phyloP scores from a whole-genome alignment of 2,888 invertebrate species.

The Dendrolimus houi region DNA sequence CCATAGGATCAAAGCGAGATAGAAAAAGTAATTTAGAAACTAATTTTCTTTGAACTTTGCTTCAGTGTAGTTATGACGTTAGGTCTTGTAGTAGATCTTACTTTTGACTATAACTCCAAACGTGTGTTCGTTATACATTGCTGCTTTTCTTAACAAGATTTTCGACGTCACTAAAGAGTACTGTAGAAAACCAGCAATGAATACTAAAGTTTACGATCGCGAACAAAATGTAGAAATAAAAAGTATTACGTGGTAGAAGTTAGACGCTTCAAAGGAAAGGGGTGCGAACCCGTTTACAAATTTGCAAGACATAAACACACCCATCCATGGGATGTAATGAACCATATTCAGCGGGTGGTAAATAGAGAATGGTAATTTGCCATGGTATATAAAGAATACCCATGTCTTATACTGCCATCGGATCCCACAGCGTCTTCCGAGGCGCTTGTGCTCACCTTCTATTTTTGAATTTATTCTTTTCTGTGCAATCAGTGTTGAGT shows the following conservation, averaged over 20 bases:
- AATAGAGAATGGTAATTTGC: conserved; percentile 51
- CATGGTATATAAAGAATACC: conserved; percentile 51
- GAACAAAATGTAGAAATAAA: not conserved
- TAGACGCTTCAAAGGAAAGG: conserved; percentile 14
- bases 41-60: not conserved
- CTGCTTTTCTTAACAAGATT: conserved; percentile 4
- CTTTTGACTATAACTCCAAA: not conserved
- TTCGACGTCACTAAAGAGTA: not conserved
- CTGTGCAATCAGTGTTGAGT: conserved; percentile 11
- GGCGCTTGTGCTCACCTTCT: conserved; percentile 36
- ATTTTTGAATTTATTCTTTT: conserved; percentile 18
- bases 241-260: not conserved
- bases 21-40: not conserved
- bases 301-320: conserved; percentile 54
- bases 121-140: conserved; percentile 3
- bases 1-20: not conserved
- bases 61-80: not conserved
- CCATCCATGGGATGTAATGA: conserved; percentile 47
- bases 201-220: not conserved
- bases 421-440: conserved; percentile 34
- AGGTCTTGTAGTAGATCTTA: not conserved
- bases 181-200: conserved; percentile 6
- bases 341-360: conserved; percentile 66
- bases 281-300: conserved; percentile 58
- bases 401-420: conserved; percentile 22